phyloP scores from a whole-genome alignment of 2,888 invertebrate species.

The Smittia aterrima region DNA sequence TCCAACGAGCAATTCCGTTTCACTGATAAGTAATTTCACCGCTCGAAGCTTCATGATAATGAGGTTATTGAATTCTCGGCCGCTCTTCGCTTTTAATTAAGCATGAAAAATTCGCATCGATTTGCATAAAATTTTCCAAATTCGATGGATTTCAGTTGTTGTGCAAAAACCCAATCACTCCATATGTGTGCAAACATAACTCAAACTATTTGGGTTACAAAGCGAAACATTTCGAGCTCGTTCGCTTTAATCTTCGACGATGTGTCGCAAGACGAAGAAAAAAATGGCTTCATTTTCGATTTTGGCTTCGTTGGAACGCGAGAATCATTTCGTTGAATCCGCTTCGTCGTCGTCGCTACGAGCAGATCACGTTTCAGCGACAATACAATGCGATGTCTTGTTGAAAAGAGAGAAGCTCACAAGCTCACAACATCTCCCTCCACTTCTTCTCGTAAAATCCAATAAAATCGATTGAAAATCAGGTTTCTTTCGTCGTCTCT shows the following conservation, averaged over 20 bases:
- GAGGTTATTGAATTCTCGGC: neutral
- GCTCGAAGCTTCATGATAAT: neutral
- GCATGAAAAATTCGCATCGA: constrained; percentile 4
- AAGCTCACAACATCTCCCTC: neutral
- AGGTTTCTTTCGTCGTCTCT: neutral
- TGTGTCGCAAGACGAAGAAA: neutral
- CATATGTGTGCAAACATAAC: neutral
- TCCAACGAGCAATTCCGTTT: too few species aligned
- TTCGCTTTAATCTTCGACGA: constrained; percentile 3
- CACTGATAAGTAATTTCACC: too few species aligned
- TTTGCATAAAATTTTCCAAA: constrained; percentile 9
- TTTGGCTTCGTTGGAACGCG: too few species aligned
- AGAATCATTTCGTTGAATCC: neutral
- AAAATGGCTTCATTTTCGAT: neutral
- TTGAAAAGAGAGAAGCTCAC: neutral
- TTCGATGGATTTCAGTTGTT: neutral
- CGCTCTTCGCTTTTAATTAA: constrained; percentile 1
- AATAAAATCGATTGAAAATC: neutral
- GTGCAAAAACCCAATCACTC: neutral
- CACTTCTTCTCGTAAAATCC: neutral
- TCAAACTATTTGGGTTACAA: neutral
- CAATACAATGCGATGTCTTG: neutral
- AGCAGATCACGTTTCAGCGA: constrained; percentile 7
- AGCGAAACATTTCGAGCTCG: neutral
- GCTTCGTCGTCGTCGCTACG: neutral